Conservation (phyloP, 2,113 vertebrate species). For the Phrynocephalus versicolor region DNA sequence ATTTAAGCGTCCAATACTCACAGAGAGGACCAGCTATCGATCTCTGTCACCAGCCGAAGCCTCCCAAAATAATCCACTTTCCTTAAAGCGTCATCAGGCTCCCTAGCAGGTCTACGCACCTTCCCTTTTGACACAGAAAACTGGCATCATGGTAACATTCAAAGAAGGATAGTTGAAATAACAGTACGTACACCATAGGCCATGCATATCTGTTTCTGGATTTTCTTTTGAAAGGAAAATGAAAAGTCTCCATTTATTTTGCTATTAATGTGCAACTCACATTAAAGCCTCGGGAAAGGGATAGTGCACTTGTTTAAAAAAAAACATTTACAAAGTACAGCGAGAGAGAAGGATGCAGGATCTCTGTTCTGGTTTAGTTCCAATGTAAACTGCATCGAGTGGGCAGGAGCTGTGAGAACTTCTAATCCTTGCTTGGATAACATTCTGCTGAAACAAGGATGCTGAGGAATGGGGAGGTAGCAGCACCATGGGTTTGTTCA, state of each 20-base stretch:
- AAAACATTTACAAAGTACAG: slow-evolving; percentile 51
- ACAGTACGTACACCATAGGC: slow-evolving; percentile 74
- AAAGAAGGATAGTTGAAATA: slow-evolving; percentile 37
- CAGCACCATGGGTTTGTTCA: slow-evolving; percentile 80
- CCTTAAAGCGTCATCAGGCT: background rate
- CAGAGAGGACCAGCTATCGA: slow-evolving; percentile 47
- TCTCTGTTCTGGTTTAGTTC: slow-evolving; percentile 54
- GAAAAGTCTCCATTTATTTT: slow-evolving; percentile 59
- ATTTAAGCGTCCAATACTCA: slow-evolving; percentile 50
- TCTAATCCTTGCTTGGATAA: slow-evolving; percentile 51
- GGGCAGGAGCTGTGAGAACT: slow-evolving; percentile 13
- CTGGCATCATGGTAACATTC: slow-evolving; percentile 19
- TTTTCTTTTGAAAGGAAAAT: slow-evolving; percentile 13
- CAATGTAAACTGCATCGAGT: slow-evolving; percentile 37
- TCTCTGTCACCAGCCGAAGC: slow-evolving; percentile 35
- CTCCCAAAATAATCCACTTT: slow-evolving; percentile 30
- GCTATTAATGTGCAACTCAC: slow-evolving; percentile 55
- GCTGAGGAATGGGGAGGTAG: slow-evolving; percentile 51
- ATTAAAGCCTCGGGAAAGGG: slow-evolving; percentile 53
- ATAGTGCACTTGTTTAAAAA: slow-evolving; percentile 36
- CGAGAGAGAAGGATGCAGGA: slow-evolving; percentile 4
- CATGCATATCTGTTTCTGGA: slow-evolving; percentile 70
- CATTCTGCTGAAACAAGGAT: slow-evolving; percentile 64
- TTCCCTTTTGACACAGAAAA: slow-evolving; percentile 7
- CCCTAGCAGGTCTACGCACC: background rate